Percentiles rank a stretch among this genome's conserved stretches.
Conservation (phyloP, 2,888 invertebrate species). For the Rhodophaea formosa region DNA sequence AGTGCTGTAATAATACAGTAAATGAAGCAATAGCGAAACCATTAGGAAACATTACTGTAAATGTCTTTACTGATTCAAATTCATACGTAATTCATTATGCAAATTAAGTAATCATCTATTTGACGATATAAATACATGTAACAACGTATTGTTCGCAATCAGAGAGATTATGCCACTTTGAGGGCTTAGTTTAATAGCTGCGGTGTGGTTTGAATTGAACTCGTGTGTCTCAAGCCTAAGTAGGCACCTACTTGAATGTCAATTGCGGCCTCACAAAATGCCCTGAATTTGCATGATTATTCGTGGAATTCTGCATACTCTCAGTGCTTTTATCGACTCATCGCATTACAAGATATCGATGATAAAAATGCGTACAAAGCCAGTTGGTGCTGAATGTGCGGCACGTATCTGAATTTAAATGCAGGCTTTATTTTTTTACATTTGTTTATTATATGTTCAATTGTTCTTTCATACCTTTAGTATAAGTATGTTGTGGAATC, state of each 20-base stretch:
- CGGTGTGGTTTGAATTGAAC: constrained; percentile 10
- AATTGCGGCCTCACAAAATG: constrained; percentile 45
- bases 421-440: no score
- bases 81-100: not conserved
- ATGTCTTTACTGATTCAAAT: no score
- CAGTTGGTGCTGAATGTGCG: no score
- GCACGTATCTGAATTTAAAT: no score
- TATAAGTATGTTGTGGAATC: no score
- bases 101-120: not conserved
- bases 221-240: constrained; percentile 3
- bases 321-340: constrained; percentile 28
- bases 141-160: constrained; percentile 2
- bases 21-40: no score
- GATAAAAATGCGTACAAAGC: not conserved
- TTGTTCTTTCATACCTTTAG: no score
- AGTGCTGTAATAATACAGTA: no score
- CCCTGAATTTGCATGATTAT: constrained; percentile 52
- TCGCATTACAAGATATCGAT: constrained; percentile 3
- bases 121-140: not conserved
- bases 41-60: no score
- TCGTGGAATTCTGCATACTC: constrained; percentile 51
- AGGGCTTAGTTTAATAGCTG: constrained; percentile 10
- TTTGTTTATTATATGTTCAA: no score
- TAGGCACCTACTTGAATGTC: constrained; percentile 40
- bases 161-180: constrained; percentile 1